phyloP scores from a whole-genome alignment of 2,113 vertebrate genomes.

The Daubentonia madagascariensis region DNA sequence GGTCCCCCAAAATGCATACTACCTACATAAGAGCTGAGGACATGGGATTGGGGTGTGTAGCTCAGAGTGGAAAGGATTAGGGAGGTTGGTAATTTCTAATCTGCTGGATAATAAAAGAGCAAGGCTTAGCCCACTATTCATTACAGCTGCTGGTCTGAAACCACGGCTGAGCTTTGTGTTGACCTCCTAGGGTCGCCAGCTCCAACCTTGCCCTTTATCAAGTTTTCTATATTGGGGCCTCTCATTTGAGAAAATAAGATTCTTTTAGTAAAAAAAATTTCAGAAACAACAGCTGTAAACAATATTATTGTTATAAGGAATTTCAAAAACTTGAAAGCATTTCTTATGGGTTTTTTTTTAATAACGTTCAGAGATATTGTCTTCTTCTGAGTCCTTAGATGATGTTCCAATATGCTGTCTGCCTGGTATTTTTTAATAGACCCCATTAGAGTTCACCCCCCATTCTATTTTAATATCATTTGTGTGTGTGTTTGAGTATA shows the following conservation, averaged over 20 bases:
- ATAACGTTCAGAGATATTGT: slow-evolving; percentile 52
- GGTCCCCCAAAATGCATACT: not conserved
- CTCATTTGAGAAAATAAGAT: slow-evolving; percentile 25
- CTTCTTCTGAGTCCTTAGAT: slow-evolving; percentile 34
- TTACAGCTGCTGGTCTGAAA: not conserved
- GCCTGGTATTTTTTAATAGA: not conserved
- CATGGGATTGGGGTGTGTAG: fast-evolving
- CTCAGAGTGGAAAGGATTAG: not conserved
- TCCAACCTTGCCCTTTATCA: not conserved
- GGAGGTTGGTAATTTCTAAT: fast-evolving
- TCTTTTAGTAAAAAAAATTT: slow-evolving; percentile 2
- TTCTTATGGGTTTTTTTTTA: slow-evolving; percentile 55
- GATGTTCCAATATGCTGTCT: slow-evolving; percentile 36
- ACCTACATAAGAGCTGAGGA: too few species aligned
- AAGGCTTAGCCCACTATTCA: not conserved
- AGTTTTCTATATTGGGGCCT: not conserved
- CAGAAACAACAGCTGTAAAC: slow-evolving; percentile 65
- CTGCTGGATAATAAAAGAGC: too few species aligned
- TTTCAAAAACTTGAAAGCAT: slow-evolving; percentile 60
- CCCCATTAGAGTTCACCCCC: not conserved
- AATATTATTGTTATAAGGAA: slow-evolving; percentile 55
- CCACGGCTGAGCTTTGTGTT: not conserved
- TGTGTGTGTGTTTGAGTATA: not conserved
- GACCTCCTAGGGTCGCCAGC: not conserved
- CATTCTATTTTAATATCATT: slow-evolving; percentile 13